phyloP scores from a whole-genome alignment of 1,140 invertebrate species.

The Ectropis grisescens region DNA sequence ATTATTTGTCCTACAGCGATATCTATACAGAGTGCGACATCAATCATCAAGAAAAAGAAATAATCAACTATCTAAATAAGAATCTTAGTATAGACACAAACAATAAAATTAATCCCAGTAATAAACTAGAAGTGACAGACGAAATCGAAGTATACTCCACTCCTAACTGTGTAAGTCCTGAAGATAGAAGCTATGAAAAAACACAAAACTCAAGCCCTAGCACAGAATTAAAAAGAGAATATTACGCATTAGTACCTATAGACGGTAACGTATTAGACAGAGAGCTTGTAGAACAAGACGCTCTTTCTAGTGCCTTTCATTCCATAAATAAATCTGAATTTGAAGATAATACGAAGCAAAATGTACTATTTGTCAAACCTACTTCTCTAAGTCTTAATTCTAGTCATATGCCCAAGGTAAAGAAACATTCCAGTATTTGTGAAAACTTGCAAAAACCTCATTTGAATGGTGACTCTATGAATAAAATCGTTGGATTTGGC shows the following conservation, averaged over 20 bases:
- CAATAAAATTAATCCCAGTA: constrained; percentile 12
- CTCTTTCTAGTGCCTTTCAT: constrained; percentile 52
- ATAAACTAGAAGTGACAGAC: constrained; percentile 27
- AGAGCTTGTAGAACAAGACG: constrained; percentile 55
- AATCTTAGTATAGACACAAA: constrained; percentile 20
- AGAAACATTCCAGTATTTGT: constrained; percentile 56
- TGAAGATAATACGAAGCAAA: constrained; percentile 19
- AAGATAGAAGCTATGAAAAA: constrained; percentile 31
- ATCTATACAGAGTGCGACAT: constrained; percentile 57
- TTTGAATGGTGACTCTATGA: constrained; percentile 18
- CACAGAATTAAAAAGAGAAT: constrained; percentile 47
- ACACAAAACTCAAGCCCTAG: constrained; percentile 41
- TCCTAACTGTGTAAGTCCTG: constrained; percentile 40
- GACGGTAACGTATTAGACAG: constrained; percentile 50
- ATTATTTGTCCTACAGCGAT: constrained; percentile 40
- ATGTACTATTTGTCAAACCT: constrained; percentile 32
- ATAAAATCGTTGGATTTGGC: too few species aligned
- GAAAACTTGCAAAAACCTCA: constrained; percentile 33
- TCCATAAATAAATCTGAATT: constrained; percentile 49
- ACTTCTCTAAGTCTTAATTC: constrained; percentile 49
- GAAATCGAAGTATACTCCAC: constrained; percentile 42
- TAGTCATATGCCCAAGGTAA: constrained; percentile 49
- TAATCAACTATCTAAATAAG: constrained; percentile 41
- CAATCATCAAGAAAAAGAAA: constrained; percentile 51
- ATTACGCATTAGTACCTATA: constrained; percentile 57